A percentile compares a stretch with the other conserved stretches of the same genome.
Conservation (phyloP, 2,113 vertebrate genomes). For the Tetrax tetrax region DNA sequence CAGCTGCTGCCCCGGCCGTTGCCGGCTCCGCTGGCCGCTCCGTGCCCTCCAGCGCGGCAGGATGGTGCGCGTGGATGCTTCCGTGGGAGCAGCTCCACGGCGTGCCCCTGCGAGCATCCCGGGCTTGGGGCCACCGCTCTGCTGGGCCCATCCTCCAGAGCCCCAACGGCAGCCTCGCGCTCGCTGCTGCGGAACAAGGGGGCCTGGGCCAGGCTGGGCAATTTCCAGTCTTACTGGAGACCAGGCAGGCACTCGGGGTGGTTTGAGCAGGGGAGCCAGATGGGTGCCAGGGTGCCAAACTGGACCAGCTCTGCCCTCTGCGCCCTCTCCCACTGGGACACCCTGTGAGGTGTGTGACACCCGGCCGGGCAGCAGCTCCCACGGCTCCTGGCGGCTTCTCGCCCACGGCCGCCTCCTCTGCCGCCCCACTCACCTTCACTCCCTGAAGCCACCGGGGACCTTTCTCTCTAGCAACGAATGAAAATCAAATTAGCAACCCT, state of each 20-base stretch:
- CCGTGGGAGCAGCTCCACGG: accelerated
- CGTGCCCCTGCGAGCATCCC: accelerated
- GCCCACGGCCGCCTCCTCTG: not conserved
- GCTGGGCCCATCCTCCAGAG: accelerated
- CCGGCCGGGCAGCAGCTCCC: accelerated
- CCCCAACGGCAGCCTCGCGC: accelerated
- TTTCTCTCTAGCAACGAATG: not conserved
- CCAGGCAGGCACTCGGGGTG: accelerated
- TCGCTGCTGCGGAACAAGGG: accelerated
- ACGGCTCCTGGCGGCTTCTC: not conserved
- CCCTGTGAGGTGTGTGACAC: accelerated
- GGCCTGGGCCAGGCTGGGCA: accelerated
- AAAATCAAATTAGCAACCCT: not conserved
- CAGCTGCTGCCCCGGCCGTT: not conserved
- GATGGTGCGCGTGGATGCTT: not conserved
- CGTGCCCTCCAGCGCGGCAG: not conserved
- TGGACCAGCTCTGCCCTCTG: not conserved
- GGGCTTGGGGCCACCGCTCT: not conserved
- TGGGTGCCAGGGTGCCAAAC: accelerated
- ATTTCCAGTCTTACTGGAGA: not conserved
- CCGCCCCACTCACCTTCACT: not conserved
- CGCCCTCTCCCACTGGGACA: not conserved
- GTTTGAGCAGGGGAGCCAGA: accelerated
- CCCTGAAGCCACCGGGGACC: not conserved
- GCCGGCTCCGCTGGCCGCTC: not conserved